Evolutionary conservation across 2,113 vertebrate genomes (phyloP).

Genomic region (Narcine bancroftii): DNA sequence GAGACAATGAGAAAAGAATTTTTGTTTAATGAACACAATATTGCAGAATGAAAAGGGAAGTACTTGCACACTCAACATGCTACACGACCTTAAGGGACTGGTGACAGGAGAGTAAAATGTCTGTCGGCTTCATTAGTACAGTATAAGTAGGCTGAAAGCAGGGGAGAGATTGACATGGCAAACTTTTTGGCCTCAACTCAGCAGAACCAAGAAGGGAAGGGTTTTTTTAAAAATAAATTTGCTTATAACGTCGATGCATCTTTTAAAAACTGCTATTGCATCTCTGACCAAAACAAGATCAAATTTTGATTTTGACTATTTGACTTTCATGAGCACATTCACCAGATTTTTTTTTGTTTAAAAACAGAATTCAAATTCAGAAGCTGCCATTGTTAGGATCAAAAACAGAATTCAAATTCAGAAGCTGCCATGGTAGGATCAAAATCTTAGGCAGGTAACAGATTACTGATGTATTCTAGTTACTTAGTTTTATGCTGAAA

Average conservation of each 20-base stretch:
- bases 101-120: background rate
- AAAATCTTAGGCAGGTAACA: background rate
- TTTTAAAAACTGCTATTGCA: no score
- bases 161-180: background rate
- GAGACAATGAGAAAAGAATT: background rate
- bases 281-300: no score
- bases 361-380: background rate
- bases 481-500: background rate
- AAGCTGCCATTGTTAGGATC: background rate
- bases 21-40: background rate
- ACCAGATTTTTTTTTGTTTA: no score
- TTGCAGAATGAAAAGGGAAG: background rate
- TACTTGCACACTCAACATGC: background rate
- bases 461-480: background rate
- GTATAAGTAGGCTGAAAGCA: no score
- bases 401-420: background rate
- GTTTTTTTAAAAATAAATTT: no score
- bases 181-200: background rate
- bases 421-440: background rate
- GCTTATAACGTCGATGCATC: no score
- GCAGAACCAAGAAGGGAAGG: background rate
- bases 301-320: no score
- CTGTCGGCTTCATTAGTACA: background rate
- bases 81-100: background rate
- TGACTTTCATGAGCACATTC: no score